These are phyloP conservation scores for Uromys caudimaculatus DNA, from an alignment of 2,797 vertebrate species.

Conservation along the genomic window DNA sequence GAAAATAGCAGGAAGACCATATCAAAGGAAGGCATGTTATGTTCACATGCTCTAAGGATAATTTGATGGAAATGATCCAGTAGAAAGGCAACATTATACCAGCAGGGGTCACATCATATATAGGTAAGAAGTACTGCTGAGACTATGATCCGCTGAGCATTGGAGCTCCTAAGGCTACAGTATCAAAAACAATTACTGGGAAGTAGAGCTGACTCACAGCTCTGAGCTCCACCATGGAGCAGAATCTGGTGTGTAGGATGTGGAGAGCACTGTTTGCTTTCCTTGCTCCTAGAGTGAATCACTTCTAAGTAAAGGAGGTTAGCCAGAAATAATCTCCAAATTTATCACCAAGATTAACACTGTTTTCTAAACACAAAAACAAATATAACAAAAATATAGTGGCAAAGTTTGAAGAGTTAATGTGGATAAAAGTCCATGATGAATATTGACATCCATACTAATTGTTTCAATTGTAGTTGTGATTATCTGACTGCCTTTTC, in stretches of 20 bases:
- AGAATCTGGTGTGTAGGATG: neutral
- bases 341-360: neutral
- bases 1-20: neutral
- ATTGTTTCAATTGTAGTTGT: neutral
- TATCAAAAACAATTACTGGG: neutral
- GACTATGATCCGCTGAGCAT: neutral
- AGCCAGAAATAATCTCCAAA: neutral
- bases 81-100: neutral
- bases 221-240: neutral
- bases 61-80: neutral
- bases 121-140: neutral
- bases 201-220: neutral
- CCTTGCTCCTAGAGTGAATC: neutral
- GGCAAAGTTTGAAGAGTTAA: neutral
- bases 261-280: neutral
- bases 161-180: neutral
- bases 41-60: neutral
- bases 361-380: neutral
- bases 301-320: neutral
- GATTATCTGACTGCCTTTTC: neutral
- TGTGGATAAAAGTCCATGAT: neutral
- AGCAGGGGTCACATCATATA: neutral
- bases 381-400: neutral
- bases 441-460: neutral
- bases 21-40: neutral